Evolutionary conservation across 2,797 vertebrate species (phyloP), one percentile per base, ranked within the genome.

Genomic region (Caiman crocodilus): DNA sequence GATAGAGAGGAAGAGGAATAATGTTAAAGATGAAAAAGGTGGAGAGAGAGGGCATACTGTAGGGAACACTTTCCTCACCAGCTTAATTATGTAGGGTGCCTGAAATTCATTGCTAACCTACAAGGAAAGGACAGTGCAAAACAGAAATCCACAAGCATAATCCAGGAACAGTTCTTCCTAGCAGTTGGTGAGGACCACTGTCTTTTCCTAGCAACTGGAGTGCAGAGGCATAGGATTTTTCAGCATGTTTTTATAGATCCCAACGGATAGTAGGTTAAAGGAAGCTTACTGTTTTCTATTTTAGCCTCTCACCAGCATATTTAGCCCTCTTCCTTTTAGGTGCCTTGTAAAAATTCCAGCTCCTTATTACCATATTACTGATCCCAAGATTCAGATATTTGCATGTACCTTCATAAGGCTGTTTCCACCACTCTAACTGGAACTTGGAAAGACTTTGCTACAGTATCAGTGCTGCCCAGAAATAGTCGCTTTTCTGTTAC

Each of bases 401-500:
- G 20, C 67, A 32, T 6, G 6, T 14, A 32, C 14, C 69, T 42
- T 71, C 10, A 13, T 71, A 35, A 9, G 21, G 13, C 35, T 23
- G 20, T 50, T 50, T 50, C 42, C 42, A 50, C 42, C 42, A 50
- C 42, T 50, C 17, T 76, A 32, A 82, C 18, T 59, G 59, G 73
- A 26, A 32, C 6, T 65, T 80, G 21, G 4, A 87, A 28, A 64
- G 7, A 0, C 82, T 94, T 56, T 84, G 84, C 1, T 12, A 30
- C 20, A 3, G 28, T 69, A 58, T 14, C 32, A 35, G 26, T 35
- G 25, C 30, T 1, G 0, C 55, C 84, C n/a, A 76, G 3, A 82
- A 87, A 73, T 23, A 69, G 35, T 63, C 85, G 35, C 61, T 87
- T 89, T 58, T 85, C 65, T 83, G 61, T 82, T 61, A 86, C 5